A percentile compares a stretch with the other conserved stretches of the same genome.
Evolutionary conservation across 2,797 vertebrate species (phyloP).

Genomic region (Emys orbicularis): DNA sequence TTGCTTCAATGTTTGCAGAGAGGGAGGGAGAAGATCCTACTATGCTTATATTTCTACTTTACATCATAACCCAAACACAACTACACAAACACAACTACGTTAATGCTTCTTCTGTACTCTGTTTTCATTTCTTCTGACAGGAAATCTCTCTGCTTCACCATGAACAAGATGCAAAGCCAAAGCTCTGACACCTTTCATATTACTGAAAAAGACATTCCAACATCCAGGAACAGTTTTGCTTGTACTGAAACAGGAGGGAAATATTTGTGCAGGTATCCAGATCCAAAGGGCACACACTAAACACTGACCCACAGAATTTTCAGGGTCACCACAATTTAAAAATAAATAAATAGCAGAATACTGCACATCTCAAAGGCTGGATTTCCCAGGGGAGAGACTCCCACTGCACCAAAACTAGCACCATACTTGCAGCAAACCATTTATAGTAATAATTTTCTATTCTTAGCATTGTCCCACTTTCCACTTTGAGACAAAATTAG

Average conservation of each 20-base stretch:
- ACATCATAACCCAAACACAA: background rate
- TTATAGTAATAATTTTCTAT: constrained; percentile 68
- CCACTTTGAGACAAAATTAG: constrained; percentile 61
- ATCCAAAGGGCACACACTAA: background rate
- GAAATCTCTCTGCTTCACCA: background rate
- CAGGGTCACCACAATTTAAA: rapidly evolving
- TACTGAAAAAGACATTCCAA: background rate
- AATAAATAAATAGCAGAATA: background rate
- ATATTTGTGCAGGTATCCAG: background rate
- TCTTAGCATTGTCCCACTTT: constrained; percentile 69
- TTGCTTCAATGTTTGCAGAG: background rate
- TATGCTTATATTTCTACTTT: background rate
- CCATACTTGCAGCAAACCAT: constrained; percentile 57
- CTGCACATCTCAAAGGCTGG: background rate
- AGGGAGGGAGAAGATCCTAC: background rate
- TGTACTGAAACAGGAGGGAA: background rate
- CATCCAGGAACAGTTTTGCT: background rate
- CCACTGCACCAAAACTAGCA: background rate
- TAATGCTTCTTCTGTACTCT: background rate
- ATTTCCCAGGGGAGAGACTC: background rate
- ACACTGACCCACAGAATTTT: rapidly evolving
- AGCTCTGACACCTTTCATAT: too few species aligned
- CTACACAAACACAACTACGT: background rate
- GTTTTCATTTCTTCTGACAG: background rate
- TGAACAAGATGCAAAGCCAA: background rate